Conservation (phyloP, 2,888 invertebrate genomes). For the Drosophila gaucha region DNA sequence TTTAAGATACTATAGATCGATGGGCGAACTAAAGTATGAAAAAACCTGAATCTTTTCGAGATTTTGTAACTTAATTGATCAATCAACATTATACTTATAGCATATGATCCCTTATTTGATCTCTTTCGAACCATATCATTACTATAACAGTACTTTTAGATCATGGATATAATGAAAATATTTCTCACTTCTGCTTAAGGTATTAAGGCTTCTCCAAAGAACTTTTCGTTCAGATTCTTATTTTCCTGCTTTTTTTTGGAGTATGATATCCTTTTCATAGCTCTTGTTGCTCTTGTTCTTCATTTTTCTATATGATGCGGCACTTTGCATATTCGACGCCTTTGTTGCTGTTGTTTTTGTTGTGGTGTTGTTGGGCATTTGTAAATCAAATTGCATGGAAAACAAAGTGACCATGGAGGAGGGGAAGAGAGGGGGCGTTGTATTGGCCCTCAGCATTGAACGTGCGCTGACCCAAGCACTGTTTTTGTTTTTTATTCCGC, state of each 20-base stretch:
- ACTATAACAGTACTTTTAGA: too few species aligned
- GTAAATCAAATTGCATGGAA: slow-evolving; percentile 70
- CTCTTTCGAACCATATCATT: too few species aligned
- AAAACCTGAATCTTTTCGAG: too few species aligned
- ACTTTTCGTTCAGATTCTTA: not conserved
- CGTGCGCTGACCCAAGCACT: slow-evolving; percentile 51
- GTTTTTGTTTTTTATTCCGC: slow-evolving; percentile 12
- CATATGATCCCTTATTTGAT: too few species aligned
- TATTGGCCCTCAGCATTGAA: slow-evolving; percentile 30
- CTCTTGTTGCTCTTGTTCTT: slow-evolving; percentile 10
- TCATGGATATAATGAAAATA: too few species aligned
- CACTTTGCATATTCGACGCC: slow-evolving; percentile 24
- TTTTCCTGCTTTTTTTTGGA: not conserved
- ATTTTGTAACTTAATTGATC: too few species aligned
- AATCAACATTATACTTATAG: too few species aligned
- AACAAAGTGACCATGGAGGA: slow-evolving; percentile 43
- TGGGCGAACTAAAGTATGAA: too few species aligned
- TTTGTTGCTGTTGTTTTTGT: not conserved
- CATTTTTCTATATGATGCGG: slow-evolving; percentile 24
- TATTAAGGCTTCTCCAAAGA: not conserved
- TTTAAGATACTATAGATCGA: too few species aligned
- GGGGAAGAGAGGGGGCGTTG: not conserved
- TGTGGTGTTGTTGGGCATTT: slow-evolving; percentile 39
- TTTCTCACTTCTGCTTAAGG: too few species aligned
- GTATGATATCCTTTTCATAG: slow-evolving; percentile 43